phyloP scores from a whole-genome alignment of 2,888 invertebrate genomes.

The Sipha maydis region DNA sequence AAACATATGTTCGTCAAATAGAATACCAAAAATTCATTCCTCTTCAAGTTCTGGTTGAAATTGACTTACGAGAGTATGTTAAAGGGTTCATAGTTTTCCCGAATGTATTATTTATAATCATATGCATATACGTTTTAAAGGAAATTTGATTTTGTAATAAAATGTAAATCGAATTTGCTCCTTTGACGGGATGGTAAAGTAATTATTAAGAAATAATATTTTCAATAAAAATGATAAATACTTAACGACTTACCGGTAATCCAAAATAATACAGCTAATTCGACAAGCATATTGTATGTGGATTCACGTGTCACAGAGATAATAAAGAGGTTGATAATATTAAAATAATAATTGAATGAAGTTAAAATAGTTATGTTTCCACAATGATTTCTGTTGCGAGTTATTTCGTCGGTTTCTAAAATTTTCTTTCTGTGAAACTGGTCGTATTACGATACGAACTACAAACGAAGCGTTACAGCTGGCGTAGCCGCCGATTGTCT shows the following conservation, averaged over 20 bases:
- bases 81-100: neutral
- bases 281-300: neutral
- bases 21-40: neutral
- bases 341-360: neutral
- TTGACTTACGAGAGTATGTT: neutral
- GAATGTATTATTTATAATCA: neutral
- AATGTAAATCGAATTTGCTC: no score
- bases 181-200: neutral
- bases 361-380: neutral
- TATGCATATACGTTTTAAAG: neutral
- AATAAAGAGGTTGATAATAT: neutral
- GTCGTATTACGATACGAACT: neutral
- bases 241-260: slow-evolving; percentile 23
- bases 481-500: slow-evolving; percentile 43
- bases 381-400: neutral
- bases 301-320: neutral
- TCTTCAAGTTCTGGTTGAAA: neutral
- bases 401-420: neutral
- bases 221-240: neutral
- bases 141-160: neutral
- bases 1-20: neutral
- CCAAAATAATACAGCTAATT: neutral
- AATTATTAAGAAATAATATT: no score
- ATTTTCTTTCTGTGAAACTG: neutral
- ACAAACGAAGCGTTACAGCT: neutral